phyloP scores from a whole-genome alignment of 2,797 vertebrate species.

The Phalanger gymnotis region DNA sequence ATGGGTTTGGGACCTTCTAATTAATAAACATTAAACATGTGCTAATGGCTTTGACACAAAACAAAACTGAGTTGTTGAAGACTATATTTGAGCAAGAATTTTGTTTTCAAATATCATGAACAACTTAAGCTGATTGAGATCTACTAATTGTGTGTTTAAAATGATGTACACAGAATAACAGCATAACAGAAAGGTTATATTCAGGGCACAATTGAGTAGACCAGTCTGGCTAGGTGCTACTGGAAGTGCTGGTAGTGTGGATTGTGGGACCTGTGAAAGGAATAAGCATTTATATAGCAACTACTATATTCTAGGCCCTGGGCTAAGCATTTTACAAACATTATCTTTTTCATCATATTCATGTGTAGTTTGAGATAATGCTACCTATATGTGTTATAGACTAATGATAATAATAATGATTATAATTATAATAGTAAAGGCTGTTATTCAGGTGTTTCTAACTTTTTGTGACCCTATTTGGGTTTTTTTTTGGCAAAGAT shows the following conservation, averaged over 20 bases:
- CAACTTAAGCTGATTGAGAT: not conserved
- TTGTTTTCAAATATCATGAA: not conserved
- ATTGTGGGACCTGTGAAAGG: not conserved
- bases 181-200: not conserved
- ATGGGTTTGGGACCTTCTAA: not conserved
- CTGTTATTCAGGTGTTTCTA: not conserved
- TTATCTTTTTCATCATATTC: not conserved
- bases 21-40: not conserved
- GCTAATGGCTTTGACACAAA: not conserved
- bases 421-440: not conserved
- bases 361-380: not conserved
- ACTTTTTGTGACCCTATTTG: not conserved
- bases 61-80: not conserved
- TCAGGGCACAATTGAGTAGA: not conserved
- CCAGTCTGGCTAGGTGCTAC: not conserved
- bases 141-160: not conserved
- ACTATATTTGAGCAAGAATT: not conserved
- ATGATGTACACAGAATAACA: not conserved
- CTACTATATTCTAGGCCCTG: not conserved
- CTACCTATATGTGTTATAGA: not conserved
- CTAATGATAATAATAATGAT: too few species aligned
- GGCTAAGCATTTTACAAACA: not conserved
- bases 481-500: not conserved
- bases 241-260: not conserved
- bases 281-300: not conserved